Conservation (phyloP, 1,140 invertebrate species). For the Dendroctonus valens region DNA sequence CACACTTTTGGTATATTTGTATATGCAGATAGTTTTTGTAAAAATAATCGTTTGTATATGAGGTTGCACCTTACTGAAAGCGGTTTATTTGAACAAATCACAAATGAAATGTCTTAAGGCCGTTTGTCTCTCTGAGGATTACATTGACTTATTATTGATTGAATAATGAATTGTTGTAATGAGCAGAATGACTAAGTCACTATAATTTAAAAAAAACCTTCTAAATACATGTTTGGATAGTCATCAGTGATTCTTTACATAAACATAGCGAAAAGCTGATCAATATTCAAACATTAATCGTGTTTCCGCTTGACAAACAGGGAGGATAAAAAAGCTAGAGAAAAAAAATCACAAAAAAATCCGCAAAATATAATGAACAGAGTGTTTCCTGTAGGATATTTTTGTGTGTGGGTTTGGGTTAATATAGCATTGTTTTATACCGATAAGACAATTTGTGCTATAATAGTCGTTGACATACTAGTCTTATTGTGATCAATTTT, state of each 20-base stretch:
- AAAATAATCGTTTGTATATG: constrained; percentile 41
- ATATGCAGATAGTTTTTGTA: constrained; percentile 45
- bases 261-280: too few relatives aligned
- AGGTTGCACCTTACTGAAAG: constrained; percentile 36
- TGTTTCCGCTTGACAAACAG: constrained; percentile 41
- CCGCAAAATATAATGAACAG: constrained; percentile 43
- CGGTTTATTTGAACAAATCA: constrained; percentile 29
- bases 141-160: too few relatives aligned
- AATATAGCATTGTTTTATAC: too few relatives aligned
- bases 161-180: too few relatives aligned
- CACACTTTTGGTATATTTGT: constrained; percentile 48
- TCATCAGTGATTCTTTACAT: too few relatives aligned
- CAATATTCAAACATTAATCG: not conserved
- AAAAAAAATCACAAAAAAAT: constrained; percentile 49
- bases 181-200: not conserved
- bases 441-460: too few relatives aligned
- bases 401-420: too few relatives aligned
- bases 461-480: too few relatives aligned
- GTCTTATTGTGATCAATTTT: too few relatives aligned
- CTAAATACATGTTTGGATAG: too few relatives aligned
- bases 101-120: constrained; percentile 50
- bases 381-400: constrained; percentile 36
- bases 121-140: constrained; percentile 48
- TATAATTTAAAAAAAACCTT: constrained; percentile 33
- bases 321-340: constrained; percentile 40